phyloP scores from a whole-genome alignment of 2,797 vertebrate genomes.

The Gallinago nigripennis region DNA sequence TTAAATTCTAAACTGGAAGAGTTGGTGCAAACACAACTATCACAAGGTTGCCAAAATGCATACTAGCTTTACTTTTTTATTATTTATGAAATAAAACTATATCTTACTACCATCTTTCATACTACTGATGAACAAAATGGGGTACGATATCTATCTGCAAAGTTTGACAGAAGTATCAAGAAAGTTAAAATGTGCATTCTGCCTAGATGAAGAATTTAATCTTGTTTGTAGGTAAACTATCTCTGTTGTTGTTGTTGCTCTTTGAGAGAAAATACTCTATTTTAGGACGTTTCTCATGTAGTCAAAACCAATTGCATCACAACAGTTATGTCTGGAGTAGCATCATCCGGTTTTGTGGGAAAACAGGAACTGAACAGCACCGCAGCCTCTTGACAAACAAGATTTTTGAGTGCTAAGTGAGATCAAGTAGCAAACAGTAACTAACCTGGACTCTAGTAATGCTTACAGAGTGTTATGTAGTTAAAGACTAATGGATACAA shows the following conservation, averaged over 20 bases:
- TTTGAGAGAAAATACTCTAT: neutral
- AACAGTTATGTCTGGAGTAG: neutral
- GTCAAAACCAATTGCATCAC: neutral
- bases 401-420: neutral
- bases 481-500: neutral
- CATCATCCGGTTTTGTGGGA: neutral
- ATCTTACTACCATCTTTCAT: neutral
- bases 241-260: neutral
- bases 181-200: neutral
- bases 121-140: neutral
- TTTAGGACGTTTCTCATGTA: neutral
- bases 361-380: neutral
- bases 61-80: neutral
- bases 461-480: neutral
- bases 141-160: neutral
- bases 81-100: neutral
- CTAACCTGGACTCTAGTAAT: neutral
- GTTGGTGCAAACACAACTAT: neutral
- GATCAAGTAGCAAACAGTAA: neutral
- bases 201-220: neutral
- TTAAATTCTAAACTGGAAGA: neutral
- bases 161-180: neutral
- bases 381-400: neutral
- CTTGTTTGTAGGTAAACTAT: neutral
- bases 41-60: neutral